Base-by-base conservation (phyloP, 2,113 vertebrate species). In the Lamprotornis superbus region DNA sequence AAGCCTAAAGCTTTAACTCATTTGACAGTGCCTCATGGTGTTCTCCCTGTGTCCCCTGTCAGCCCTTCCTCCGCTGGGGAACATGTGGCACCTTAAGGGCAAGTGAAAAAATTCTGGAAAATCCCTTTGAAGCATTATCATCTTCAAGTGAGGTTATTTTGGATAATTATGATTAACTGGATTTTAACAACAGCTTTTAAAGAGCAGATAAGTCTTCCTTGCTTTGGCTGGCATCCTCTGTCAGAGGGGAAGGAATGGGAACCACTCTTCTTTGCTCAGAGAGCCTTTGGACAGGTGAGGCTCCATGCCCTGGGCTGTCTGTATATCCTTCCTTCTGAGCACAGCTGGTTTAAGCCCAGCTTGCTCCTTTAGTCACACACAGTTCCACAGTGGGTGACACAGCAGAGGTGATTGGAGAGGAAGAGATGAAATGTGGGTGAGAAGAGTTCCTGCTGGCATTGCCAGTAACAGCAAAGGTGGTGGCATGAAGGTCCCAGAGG, bases 401-500 rank as follows among this genome's bases (percentile, higher is more conserved):
- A 47, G 50, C 68, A 55, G 65, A 68, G 44, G 42, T 0, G 0
- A 5, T 6, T 0, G 1, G 24, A 63, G 42, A 40, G 30, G 40
- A 35, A 10, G 30, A 47, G 73, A 0, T 1, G 3, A 40, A 74
- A 16, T 3, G 35, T 28, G 74, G 10, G 12, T 17, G 24, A 89
- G 35, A 75, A 20, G 8, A 47, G 55, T 47, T 81, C 50, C 57
- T 81, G 68, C 60, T 69, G 42, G 10, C 20, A 3, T 55, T 59
- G 67, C 44, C 30, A n/a, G 0, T 16, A 44, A 8, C 1, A 7
- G 20, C 63, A 68, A 11, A 84, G 56, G 68, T 44, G 33, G 60
- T 56, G 76, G 68, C 65, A 35, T 7, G 0, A 9, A 75, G 74
- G 52, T 84, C 69, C 16, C 53, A 18, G 70, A 82, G 57, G 69